phyloP scores from a whole-genome alignment of 2,797 vertebrate species.

The Coranthus polyacanthus region DNA sequence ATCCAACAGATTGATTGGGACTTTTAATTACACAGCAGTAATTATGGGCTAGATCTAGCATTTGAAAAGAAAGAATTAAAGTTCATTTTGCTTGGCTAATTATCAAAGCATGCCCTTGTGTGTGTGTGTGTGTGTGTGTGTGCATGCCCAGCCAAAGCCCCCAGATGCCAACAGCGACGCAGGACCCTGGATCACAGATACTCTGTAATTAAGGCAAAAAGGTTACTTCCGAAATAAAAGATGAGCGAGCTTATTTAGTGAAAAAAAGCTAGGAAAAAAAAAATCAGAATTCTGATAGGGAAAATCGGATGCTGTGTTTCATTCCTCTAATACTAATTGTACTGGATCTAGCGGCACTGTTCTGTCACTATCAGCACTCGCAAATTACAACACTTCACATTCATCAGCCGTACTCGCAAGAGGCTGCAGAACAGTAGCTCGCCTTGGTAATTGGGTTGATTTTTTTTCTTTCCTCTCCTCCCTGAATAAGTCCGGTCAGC shows the following conservation, averaged over 20 bases:
- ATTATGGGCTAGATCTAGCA: conserved; percentile 81
- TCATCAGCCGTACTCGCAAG: conserved; percentile 55
- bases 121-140: conserved; percentile 23
- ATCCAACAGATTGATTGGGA: conserved; percentile 85
- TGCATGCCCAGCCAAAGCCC: conserved; percentile 22
- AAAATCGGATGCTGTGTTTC: conserved; percentile 65
- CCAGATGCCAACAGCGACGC: conserved; percentile 42
- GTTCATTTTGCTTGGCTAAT: conserved; percentile 85
- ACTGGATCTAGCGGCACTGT: conserved; percentile 55
- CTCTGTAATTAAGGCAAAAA: conserved; percentile 78
- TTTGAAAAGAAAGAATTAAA: conserved; percentile 84
- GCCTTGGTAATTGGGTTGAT: conserved; percentile 68
- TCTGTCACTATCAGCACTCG: conserved; percentile 62
- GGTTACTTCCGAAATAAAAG: conserved; percentile 73
- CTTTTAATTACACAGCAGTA: conserved; percentile 87
- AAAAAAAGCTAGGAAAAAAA: neutral
- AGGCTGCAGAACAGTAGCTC: conserved; percentile 62
- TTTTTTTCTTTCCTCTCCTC: conserved; percentile 23
- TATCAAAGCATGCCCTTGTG: conserved; percentile 75
- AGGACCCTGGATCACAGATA: conserved; percentile 74
- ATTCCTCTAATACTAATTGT: conserved; percentile 68
- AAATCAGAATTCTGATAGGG: conserved; percentile 44
- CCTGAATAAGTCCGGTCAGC: conserved; percentile 36
- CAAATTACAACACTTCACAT: conserved; percentile 74
- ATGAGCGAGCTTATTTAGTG: conserved; percentile 57